A percentile compares a stretch with the other conserved stretches of the same genome.
These are phyloP conservation scores for Drosophila pandora DNA, from an alignment of 1,140 invertebrate species.

Conservation along the genomic window DNA sequence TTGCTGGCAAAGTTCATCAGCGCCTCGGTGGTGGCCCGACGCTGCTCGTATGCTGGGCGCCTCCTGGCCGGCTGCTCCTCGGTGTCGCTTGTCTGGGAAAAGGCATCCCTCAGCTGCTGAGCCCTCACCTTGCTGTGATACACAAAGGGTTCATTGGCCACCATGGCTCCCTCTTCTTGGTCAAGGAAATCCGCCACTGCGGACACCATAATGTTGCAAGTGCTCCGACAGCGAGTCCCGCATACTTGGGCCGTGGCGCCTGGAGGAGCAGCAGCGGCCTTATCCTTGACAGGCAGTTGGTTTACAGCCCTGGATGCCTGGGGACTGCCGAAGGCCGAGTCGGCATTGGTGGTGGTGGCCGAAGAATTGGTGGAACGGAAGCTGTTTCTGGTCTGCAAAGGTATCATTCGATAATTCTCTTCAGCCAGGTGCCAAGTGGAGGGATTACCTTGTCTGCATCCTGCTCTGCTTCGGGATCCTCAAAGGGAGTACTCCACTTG, in stretches of 20 bases:
- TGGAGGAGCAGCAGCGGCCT: neutral
- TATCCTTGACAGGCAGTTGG: slow-evolving; percentile 3
- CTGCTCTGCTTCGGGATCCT: slow-evolving; percentile 48
- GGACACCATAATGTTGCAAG: slow-evolving; percentile 88
- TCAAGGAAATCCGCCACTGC: slow-evolving; percentile 83
- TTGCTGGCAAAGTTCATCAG: slow-evolving; percentile 56
- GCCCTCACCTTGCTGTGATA: slow-evolving; percentile 74
- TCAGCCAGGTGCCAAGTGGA: neutral
- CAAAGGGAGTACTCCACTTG: slow-evolving; percentile 61
- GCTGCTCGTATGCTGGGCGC: slow-evolving; percentile 64
- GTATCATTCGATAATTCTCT: neutral
- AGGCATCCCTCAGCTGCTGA: slow-evolving; percentile 79
- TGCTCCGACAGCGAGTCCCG: slow-evolving; percentile 86
- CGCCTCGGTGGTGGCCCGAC: slow-evolving; percentile 75
- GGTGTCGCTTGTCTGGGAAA: slow-evolving; percentile 78
- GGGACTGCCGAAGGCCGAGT: slow-evolving; percentile 79
- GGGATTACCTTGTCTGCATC: slow-evolving; percentile 55
- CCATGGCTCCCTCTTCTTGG: slow-evolving; percentile 17
- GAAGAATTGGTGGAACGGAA: slow-evolving; percentile 81
- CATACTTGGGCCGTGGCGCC: slow-evolving; percentile 58
- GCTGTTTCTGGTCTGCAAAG: slow-evolving; percentile 49
- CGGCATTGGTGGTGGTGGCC: slow-evolving; percentile 58
- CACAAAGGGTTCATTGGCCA: slow-evolving; percentile 64
- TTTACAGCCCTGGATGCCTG: slow-evolving; percentile 56
- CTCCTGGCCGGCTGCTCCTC: slow-evolving; percentile 60